Evolutionary conservation across 2,113 vertebrate species (phyloP), one percentile per base, ranked within the genome.

Genomic region (Phaetusa simplex): DNA sequence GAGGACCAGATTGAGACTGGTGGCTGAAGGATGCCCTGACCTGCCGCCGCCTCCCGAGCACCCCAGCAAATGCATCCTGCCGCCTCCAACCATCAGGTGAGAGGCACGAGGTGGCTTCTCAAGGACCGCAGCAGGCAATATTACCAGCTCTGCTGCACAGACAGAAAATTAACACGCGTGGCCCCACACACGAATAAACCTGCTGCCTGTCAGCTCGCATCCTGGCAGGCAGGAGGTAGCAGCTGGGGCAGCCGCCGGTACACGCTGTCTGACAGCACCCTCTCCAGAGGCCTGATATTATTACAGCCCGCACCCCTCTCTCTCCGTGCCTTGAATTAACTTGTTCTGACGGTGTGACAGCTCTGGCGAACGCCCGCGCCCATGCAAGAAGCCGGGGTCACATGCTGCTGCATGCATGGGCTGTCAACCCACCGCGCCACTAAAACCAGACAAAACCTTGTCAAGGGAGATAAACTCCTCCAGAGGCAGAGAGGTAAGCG

Each of bases 331-430:
- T 79, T 97, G 97, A 98, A 98, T 98, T 98, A 98, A 98, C 98
- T 98, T 97, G 97, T 98, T 98, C 97, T 98, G 98, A 98, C 97
- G 90, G 80, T 96, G 94, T 98, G 98, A 98, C 98, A 98, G 97
- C 91, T 96, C 97, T 97, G 97, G 93, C 29, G 81, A 96, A 94
- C 83, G 93, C 96, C 95, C 14, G 38, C 40, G 40, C 32, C 65
- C 92, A 96, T 88, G 93, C 94, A 79, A 93, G 96, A 26, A 97
- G 95, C 91, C 29, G 2, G 77, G 98, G 97, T 98, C 98, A 90
- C 97, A 97, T 76, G 91, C 96, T 97, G 95, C 83, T 94, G 92
- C 82, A 73, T 89, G 97, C 97, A 64, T 32, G 87, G 96, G 81
- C 97, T 98, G 98, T 98, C 98, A 98, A 98, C 94, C 97, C 96